Base-by-base conservation (phyloP, 1,140 invertebrate genomes). In the Megathymus violae region DNA sequence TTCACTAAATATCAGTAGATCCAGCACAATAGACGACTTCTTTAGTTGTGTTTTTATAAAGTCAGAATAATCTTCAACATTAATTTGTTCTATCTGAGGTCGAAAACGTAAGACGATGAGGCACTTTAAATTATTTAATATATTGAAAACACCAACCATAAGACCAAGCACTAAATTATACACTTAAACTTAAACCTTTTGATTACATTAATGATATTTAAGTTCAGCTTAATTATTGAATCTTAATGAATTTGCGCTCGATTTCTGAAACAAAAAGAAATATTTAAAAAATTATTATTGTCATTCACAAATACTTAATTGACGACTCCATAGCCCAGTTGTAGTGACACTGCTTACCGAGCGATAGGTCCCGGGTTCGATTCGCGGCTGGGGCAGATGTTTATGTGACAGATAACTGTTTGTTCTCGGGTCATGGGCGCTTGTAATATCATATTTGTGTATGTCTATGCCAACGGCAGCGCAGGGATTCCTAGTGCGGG, bases 201-300 rank as follows among this genome's bases (percentile, higher is more conserved):
- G 4, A 16, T 41, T 40, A 52, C 36, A 36, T 34, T 19, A 22
- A 36, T 50, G 25, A 50, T 50, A 48, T 46, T 46, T 17, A 36
- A 54, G 36, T 54, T 54, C 50, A 54, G 50, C 36, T 31, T 31
- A 7, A 7, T 31, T 25, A 10, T n/a, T 54, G 5, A 54, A 41
- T 41, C 50, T 17, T 11, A 46, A 19, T 54, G 9, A 41, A 9
- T 31, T 40, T 41, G 15, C 38, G 36, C 36, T 14, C 58, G 10
- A 14, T 64, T 65, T 64, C 69, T 71, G 69, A 54, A 71, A 71
- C 65, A 71, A 71, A 59, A 46, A 40, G 43, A 61, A 56, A 34
- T 1, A 48, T 27, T 19, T 43, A 15, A 16, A 46, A 52, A 41
- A 31, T 31, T 31, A 31, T 9, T n/a, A n/a, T n/a, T n/a, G n/a